Conservation (phyloP, 2,797 vertebrate genomes). For the Parauchenoglanis punctatus region DNA sequence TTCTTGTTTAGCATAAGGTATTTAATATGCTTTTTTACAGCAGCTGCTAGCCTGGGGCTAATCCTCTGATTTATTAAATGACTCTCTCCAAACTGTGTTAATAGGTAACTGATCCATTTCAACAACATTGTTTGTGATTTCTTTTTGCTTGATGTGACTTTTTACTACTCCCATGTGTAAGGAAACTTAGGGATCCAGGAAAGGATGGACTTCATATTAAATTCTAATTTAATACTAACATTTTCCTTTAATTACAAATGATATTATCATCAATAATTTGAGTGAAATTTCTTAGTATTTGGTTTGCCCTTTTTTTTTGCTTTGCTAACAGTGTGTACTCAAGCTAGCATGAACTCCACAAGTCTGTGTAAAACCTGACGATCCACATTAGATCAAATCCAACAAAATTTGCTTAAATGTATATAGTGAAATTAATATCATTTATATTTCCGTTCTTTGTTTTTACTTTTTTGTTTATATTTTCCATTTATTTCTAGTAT, state of each 20-base stretch:
- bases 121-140: background rate
- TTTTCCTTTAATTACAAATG: background rate
- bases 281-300: background rate
- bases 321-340: background rate
- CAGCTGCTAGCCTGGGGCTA: background rate
- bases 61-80: background rate
- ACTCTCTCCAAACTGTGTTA: background rate
- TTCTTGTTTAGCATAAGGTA: background rate
- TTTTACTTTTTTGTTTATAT: background rate
- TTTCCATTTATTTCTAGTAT: background rate
- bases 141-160: background rate
- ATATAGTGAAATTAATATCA: background rate
- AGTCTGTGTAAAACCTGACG: background rate
- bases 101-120: background rate
- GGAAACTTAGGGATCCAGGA: background rate
- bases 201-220: background rate
- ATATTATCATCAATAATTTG: background rate
- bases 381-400: background rate
- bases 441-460: background rate
- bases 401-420: background rate
- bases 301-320: background rate
- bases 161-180: background rate
- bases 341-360: background rate
- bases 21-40: background rate
- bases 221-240: background rate